Percentiles rank a stretch among this genome's conserved stretches.
Evolutionary conservation across 2,113 vertebrate species (phyloP).

Genomic region (Actenoides hombroni): DNA sequence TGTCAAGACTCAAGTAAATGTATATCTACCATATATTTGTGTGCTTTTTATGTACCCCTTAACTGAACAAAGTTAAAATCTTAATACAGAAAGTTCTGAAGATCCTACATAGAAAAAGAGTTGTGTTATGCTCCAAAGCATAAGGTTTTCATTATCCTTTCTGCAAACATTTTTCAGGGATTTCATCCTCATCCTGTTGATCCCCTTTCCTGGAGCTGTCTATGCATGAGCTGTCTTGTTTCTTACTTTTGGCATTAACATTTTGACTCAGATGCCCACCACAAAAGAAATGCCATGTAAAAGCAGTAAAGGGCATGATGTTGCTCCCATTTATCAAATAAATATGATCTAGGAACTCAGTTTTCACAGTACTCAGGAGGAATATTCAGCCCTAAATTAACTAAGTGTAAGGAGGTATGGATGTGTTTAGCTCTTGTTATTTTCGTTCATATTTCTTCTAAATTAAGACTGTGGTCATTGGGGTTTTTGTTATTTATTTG

Average conservation of each 20-base stretch:
- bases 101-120: neutral
- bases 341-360: neutral
- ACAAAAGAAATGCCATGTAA: neutral
- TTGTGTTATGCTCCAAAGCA: neutral
- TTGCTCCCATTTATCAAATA: neutral
- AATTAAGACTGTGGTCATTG: neutral
- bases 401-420: neutral
- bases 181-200: conserved; percentile 35
- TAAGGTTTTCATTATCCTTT: conserved; percentile 16
- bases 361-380: neutral
- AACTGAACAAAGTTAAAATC: neutral
- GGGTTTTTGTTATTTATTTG: neutral
- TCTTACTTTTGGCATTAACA: neutral
- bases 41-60: neutral
- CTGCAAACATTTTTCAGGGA: conserved; percentile 29
- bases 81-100: neutral
- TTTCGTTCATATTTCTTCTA: neutral
- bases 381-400: neutral
- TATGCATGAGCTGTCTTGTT: neutral
- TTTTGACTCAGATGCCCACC: neutral
- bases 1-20: neutral
- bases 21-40: neutral
- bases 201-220: conserved; percentile 12
- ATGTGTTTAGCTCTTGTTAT: neutral
- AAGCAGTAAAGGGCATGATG: neutral